These are phyloP conservation scores for Pristionchus maxplancki DNA, from an alignment of 2,888 invertebrate genomes.

Conservation along the genomic window DNA sequence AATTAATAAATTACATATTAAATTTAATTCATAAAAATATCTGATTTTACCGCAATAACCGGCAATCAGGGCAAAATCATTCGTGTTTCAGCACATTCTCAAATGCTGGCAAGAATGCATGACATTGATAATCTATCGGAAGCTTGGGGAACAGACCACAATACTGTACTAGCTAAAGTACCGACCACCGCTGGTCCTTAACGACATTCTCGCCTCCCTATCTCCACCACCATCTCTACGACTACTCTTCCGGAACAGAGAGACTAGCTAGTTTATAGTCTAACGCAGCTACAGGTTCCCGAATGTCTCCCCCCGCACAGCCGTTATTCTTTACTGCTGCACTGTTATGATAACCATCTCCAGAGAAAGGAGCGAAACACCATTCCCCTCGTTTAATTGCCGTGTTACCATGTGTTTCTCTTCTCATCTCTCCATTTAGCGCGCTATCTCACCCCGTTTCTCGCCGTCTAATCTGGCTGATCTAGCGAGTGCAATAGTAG, in stretches of 20 bases:
- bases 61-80: not conserved
- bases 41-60: too few relatives aligned
- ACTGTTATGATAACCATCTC: constrained; percentile 38
- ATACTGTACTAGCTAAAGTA: too few relatives aligned
- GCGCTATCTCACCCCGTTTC: not conserved
- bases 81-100: too few relatives aligned
- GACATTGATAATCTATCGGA: too few relatives aligned
- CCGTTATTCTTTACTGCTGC: constrained; percentile 2
- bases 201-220: not conserved
- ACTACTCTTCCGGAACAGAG: not conserved
- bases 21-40: not conserved
- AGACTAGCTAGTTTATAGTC: not conserved
- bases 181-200: too few relatives aligned
- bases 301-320: not conserved
- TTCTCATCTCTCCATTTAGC: not conserved
- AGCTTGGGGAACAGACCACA: too few relatives aligned
- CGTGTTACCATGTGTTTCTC: constrained; percentile 11
- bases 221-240: not conserved
- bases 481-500: not conserved
- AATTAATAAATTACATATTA: not conserved
- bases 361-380: not conserved
- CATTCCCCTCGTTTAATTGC: not conserved
- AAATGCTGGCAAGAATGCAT: too few relatives aligned
- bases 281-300: not conserved
- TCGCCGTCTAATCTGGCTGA: not conserved